Evolutionary conservation across 2,113 vertebrate genomes (phyloP), one percentile per base, ranked within the genome.

Genomic region (Malurus melanocephalus): DNA sequence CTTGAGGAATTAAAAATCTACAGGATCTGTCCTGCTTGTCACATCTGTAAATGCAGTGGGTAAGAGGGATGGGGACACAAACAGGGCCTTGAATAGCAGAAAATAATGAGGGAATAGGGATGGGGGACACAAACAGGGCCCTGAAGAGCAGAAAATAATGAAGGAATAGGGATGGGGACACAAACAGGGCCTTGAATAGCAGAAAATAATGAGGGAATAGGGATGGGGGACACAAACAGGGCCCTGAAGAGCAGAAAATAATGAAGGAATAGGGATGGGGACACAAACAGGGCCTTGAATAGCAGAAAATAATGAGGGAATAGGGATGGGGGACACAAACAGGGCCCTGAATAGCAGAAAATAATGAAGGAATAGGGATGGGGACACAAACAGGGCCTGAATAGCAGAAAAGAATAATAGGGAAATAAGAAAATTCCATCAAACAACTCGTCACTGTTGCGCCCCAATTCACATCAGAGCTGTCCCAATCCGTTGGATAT

Each of bases 381-480:
- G n/a, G n/a, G n/a, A n/a, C n/a, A n/a, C n/a, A n/a, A n/a, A n/a
- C n/a, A n/a, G n/a, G n/a, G n/a, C n/a, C n/a, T n/a, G n/a, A n/a
- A n/a, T n/a, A n/a, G n/a, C n/a, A n/a, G n/a, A n/a, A n/a, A n/a
- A n/a, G n/a, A 24, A 19, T 5, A 40, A 33, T 0, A 6, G 20
- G 49, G 53, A 64, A 86, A 33, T 2, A 4, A 6, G 49, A 40
- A 21, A 0, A 16, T 26, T 38, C 21, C 21, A 49, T 23, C 30
- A 4, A 49, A 42, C 24, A 72, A 0, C 7, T 30, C 4, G 7
- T 8, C 28, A 10, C 9, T 3, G 0, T 4, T 24, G 4, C 12
- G 48, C 51, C 76, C 45, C 14, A 8, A 6, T 12, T 28, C 2
- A 0, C 21, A 55, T 9, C 76, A 28, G 53, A 64, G 55, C 71